Evolutionary conservation across 2,888 invertebrate genomes (phyloP), one percentile per base, ranked within the genome.

Genomic region (Listrodromus nycthemerus): DNA sequence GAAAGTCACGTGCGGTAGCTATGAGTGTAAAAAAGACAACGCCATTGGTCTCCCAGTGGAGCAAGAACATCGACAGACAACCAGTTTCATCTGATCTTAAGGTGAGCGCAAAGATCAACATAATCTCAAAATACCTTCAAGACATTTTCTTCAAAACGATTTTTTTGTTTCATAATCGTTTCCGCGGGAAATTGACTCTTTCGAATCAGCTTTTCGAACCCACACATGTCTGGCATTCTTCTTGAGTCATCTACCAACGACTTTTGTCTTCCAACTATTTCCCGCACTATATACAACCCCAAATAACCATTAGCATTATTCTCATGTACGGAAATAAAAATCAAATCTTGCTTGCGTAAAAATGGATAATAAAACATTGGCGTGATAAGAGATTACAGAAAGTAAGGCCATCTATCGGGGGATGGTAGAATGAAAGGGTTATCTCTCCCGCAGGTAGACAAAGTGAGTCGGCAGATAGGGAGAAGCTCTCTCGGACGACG

Each of bases 391-490:
- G 45, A 45, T 48, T 67, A 21, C 24, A 27, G 16, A 24, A 50
- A 30, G 21, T 24, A 1, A 63, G 16, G 61, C 61, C 61, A 27
- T 61, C 30, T 61, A 16, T 61, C 61, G 27, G 16, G 16, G 27
- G 6, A 61, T n/a, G 30, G n/a, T 52, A 74, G 63, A 74, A 74
- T 79, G 70, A 71, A 66, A 82, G 81, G 45, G 63, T 58, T 83
- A 80, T 83, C 83, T 55, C 52, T 19, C 48, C 45, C 63, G 65
- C 82, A 75, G 79, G 83, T 80, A 83, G 83, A 83, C 80, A 83
- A 83, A 83, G 80, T 83, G 80, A 66, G 63, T 70, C 63, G 48
- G 16, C 5, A 70, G 78, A 78, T 78, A 78, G 52, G 69, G 61
- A 13, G 45, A 55, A 30, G 24, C 58, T 67, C 69, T 10, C 24